These are phyloP conservation scores for Hozukius guyotensis DNA, from an alignment of 2,797 vertebrate genomes.

Conservation along the genomic window DNA sequence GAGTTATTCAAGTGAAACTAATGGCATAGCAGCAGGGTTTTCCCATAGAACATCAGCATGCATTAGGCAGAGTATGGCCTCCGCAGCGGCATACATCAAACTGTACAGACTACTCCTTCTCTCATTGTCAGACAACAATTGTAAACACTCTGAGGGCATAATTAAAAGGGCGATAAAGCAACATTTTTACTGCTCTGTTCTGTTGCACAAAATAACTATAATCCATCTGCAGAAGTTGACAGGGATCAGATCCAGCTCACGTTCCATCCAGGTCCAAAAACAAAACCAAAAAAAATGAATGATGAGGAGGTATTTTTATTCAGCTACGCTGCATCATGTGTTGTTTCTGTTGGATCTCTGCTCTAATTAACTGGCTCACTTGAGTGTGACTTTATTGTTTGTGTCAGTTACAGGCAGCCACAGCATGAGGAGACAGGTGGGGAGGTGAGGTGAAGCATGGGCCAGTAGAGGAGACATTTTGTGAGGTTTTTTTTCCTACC, in stretches of 20 bases:
- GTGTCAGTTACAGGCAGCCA: neutral
- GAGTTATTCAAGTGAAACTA: slow-evolving; percentile 64
- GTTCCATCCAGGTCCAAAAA: neutral
- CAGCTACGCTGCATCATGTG: neutral
- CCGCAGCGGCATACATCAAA: slow-evolving; percentile 26
- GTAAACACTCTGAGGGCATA: neutral
- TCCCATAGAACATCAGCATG: slow-evolving; percentile 58
- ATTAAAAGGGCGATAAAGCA: neutral
- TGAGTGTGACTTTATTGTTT: slow-evolving; percentile 4
- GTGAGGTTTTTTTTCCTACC: neutral
- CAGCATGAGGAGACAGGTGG: neutral
- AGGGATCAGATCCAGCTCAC: neutral
- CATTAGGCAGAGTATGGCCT: slow-evolving; percentile 29
- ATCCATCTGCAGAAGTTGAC: neutral
- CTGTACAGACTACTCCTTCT: neutral
- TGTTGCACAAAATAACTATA: neutral
- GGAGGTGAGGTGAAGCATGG: neutral
- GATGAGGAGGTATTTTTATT: neutral
- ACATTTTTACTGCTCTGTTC: neutral
- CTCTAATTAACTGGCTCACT: slow-evolving; percentile 2
- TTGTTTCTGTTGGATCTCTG: neutral
- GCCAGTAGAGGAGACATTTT: neutral
- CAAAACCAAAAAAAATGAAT: neutral
- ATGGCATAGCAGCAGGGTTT: slow-evolving; percentile 58
- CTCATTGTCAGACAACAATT: neutral